Conservation (phyloP, 2,113 vertebrate species). For the Megaceryle torquata region DNA sequence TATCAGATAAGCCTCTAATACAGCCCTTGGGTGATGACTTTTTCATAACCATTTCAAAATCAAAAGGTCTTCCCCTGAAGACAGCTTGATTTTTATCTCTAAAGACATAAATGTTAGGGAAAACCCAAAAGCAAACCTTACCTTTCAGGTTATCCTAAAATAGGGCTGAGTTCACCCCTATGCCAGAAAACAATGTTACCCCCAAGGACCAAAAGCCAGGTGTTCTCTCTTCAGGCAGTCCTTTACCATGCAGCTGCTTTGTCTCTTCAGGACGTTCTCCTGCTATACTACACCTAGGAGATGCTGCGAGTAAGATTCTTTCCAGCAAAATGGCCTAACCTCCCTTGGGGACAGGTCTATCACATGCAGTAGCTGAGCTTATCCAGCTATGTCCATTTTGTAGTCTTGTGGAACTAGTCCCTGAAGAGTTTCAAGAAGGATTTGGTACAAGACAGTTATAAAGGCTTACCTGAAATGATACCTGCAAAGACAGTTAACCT, state of each 20-base stretch:
- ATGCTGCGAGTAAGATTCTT: background rate
- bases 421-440: background rate
- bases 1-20: background rate
- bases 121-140: background rate
- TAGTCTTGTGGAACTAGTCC: background rate
- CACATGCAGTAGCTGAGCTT: background rate
- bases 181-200: background rate
- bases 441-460: background rate
- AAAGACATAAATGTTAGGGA: background rate
- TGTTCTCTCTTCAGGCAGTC: background rate
- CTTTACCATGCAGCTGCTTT: background rate
- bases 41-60: background rate
- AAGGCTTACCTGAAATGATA: background rate
- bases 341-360: background rate
- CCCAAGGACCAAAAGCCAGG: fast-evolving
- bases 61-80: background rate
- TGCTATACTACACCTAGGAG: background rate
- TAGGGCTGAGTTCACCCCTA: fast-evolving
- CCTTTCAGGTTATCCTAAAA: background rate
- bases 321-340: background rate
- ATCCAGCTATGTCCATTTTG: background rate
- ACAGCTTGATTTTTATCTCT: background rate
- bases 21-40: background rate
- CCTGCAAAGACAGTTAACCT: background rate
- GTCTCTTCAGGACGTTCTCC: background rate